These are phyloP conservation scores for Zosterops japonicus DNA, from an alignment of 2,113 vertebrate species.

Conservation along the genomic window DNA sequence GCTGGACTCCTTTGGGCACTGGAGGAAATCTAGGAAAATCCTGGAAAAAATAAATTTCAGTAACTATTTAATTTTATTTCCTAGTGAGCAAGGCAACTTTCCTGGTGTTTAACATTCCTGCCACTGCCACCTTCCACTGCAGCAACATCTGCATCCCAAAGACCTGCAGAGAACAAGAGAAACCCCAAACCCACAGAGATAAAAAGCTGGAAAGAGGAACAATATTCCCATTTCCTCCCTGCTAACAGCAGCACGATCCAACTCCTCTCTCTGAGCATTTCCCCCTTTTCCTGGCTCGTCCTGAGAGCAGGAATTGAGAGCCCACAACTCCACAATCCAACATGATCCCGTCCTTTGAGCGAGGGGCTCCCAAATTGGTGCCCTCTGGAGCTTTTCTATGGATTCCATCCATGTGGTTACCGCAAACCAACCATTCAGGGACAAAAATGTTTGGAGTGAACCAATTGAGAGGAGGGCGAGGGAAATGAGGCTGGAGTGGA, in stretches of 20 bases:
- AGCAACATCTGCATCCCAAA: neutral
- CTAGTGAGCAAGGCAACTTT: neutral
- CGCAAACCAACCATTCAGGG: neutral
- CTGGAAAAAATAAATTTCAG: neutral
- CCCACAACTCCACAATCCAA: accelerated
- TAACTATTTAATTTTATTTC: neutral
- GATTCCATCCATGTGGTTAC: neutral
- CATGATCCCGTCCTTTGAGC: neutral
- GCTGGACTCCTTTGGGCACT: neutral
- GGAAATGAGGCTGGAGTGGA: conserved; percentile 37
- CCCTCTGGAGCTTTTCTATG: neutral
- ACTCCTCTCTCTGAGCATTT: neutral
- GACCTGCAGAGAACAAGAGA: accelerated
- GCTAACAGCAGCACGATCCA: neutral
- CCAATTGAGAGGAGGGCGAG: conserved; percentile 14
- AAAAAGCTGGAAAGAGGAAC: neutral
- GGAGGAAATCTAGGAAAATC: neutral
- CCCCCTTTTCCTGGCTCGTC: neutral
- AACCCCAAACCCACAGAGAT: accelerated
- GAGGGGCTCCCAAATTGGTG: neutral
- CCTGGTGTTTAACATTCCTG: neutral
- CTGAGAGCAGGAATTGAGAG: neutral
- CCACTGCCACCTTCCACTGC: neutral
- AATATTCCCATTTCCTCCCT: neutral
- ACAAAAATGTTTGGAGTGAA: conserved; percentile 52